phyloP scores from a whole-genome alignment of 2,113 vertebrate genomes.

The Sylvicapra grimmia region DNA sequence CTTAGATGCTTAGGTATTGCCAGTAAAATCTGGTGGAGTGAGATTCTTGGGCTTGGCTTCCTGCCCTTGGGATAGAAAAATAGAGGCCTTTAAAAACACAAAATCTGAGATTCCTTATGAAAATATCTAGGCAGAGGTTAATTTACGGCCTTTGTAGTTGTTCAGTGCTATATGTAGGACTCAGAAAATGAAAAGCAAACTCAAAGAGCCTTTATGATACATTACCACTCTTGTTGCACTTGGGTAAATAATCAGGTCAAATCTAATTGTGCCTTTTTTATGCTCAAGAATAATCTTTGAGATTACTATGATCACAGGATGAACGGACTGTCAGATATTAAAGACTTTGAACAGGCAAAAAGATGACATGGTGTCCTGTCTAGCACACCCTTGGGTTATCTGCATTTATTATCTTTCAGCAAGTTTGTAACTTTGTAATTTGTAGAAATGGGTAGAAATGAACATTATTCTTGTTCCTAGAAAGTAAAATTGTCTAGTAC shows the following conservation, averaged over 20 bases:
- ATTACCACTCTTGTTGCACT: not conserved
- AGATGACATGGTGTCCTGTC: not conserved
- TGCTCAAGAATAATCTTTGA: not conserved
- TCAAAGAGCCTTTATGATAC: not conserved
- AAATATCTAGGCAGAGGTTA: conserved; percentile 5
- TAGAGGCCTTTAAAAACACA: not conserved
- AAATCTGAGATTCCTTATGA: conserved; percentile 16
- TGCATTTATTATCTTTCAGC: not conserved
- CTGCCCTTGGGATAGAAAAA: not conserved
- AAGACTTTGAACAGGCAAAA: not conserved
- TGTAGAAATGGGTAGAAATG: not conserved
- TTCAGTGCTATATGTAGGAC: not conserved
- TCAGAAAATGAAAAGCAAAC: not conserved
- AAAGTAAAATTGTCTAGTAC: not conserved
- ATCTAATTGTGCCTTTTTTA: not conserved
- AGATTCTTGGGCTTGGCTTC: not conserved
- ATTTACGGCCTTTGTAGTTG: not conserved
- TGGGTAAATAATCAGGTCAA: not conserved
- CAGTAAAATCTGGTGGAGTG: not conserved
- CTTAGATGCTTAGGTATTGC: not conserved
- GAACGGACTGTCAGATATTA: not conserved
- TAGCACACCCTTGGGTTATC: not conserved
- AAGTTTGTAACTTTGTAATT: not conserved
- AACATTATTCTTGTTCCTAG: not conserved
- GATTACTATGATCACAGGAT: not conserved